phyloP scores from a whole-genome alignment of 2,113 vertebrate species.

The Pluvianellus socialis region DNA sequence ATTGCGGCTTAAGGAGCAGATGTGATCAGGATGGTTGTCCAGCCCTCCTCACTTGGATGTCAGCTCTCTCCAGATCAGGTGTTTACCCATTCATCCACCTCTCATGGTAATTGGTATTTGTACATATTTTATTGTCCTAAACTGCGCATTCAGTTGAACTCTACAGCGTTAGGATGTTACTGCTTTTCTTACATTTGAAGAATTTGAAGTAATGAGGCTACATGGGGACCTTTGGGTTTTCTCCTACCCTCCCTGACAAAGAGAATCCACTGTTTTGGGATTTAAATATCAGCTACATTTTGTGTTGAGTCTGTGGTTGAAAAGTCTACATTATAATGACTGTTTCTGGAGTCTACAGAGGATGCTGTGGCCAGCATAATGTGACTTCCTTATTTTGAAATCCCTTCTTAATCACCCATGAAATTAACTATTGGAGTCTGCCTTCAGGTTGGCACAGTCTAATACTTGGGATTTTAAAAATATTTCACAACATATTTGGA shows the following conservation, averaged over 20 bases:
- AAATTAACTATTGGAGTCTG: constrained; percentile 25
- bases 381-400: constrained; percentile 21
- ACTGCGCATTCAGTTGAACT: not conserved
- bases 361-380: constrained; percentile 30
- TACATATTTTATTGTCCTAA: not conserved
- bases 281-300: not conserved
- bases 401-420: constrained; percentile 44
- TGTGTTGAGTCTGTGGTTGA: not conserved
- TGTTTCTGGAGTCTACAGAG: constrained; percentile 31
- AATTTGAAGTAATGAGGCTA: not conserved
- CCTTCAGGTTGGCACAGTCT: constrained; percentile 26
- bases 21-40: not conserved
- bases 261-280: not conserved
- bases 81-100: not conserved
- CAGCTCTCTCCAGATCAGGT: not conserved
- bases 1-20: not conserved
- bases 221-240: not conserved
- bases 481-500: constrained; percentile 23
- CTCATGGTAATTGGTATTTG: not conserved
- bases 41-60: not conserved
- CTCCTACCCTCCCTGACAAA: not conserved
- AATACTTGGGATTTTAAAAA: not conserved
- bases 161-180: not conserved
- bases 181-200: not conserved
- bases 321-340: not conserved